Base-by-base conservation (phyloP, 2,888 invertebrate genomes). In the Hylaea fasciaria region DNA sequence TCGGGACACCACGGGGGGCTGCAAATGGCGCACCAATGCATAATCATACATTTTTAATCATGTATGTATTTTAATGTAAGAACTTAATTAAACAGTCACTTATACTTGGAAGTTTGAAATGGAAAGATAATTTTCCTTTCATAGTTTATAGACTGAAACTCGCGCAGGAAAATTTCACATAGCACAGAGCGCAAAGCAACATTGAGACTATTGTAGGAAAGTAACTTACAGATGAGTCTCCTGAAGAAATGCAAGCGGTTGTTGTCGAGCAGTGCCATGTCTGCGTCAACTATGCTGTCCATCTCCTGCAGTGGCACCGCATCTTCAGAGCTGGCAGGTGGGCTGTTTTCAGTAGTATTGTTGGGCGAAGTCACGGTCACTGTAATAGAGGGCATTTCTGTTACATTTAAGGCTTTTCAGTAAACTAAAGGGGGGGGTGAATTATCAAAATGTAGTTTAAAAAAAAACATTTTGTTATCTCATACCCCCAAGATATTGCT, bases 221-320 rank as follows among this genome's bases (percentile, higher is more conserved):
- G 12, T 3, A 12, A 77, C 86, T 78, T 66, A 92, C 91, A 78
- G 68, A 88, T 87, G 29, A 92, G 76, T 66, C 90, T 81, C 62
- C 91, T 84, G 68, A 90, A 92, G 77, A 91, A 92, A 74, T 91
- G 91, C 69, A 91, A 70, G 1, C 91, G 80, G 68, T 89, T 87
- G 71, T 91, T 83, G 62, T 91, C 85, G 66, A 91, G 72, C 85
- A 91, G 85, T 2, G 91, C 91, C 85, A 91, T 86, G 65, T 91
- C 90, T 0, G 91, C 91, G 63, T 92, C 91, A 39, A 91, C 89
- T 68, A 91, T 91, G 70, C 91, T 91, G 71, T 92, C 91, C 89
- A 92, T 91, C 72, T 92, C 91, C 69, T 89, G 90, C 40, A 92
- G 75, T 0, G 91, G 90, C 62, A 90, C 87, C 61, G 86, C 83